Evolutionary conservation across 2,113 vertebrate genomes (phyloP).

Genomic region (Lagopus leucura): DNA sequence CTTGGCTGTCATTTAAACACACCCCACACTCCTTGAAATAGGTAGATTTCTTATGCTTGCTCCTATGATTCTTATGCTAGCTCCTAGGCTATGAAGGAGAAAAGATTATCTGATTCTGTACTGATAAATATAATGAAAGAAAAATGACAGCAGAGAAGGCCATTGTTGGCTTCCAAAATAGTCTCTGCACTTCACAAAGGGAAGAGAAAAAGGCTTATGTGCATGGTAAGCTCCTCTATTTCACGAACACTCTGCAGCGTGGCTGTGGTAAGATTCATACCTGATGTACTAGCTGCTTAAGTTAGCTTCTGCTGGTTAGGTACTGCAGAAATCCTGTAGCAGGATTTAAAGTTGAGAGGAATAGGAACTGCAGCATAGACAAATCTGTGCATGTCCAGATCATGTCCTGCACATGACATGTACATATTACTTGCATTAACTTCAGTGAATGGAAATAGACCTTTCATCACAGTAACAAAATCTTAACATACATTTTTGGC

Average conservation of each 20-base stretch:
- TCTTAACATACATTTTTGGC: background rate
- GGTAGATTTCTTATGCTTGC: background rate
- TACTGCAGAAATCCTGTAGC: background rate
- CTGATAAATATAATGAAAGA: background rate
- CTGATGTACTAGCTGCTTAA: background rate
- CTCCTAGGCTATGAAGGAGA: background rate
- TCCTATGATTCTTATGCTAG: background rate
- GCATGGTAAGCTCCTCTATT: background rate
- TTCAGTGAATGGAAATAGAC: background rate
- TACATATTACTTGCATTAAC: background rate
- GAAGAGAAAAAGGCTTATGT: fast-evolving
- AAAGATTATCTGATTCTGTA: background rate
- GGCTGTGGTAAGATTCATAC: background rate
- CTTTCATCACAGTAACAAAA: background rate
- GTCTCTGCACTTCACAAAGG: background rate
- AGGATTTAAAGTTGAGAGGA: background rate
- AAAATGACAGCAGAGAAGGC: background rate
- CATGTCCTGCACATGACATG: background rate
- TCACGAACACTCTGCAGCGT: background rate
- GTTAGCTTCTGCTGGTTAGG: background rate
- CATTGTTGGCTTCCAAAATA: background rate
- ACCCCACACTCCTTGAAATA: conserved; percentile 11
- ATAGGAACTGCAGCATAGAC: background rate
- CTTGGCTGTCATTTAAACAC: background rate
- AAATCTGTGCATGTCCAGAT: background rate